Evolutionary conservation across 2,888 invertebrate species (phyloP), one percentile per base, ranked within the genome.

Genomic region (Acrocera orbiculus): DNA sequence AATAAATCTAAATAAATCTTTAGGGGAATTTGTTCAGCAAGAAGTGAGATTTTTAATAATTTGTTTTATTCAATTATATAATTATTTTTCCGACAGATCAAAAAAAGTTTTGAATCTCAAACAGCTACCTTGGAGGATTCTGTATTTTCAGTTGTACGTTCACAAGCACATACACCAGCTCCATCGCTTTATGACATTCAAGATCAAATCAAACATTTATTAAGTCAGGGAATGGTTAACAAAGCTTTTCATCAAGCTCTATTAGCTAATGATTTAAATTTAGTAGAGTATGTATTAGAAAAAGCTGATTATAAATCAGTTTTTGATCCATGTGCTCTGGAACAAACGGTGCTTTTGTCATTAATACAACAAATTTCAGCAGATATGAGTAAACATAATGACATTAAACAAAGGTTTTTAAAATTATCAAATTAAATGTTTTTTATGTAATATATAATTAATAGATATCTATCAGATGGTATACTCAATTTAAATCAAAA

Each of bases 301-400:
- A 70, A 73, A 40, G 83, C 86, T 14, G 80, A 86, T 51, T 80
- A 83, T 1, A 67, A 70, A 35, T 67, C 67, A 40, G 78, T 90
- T 40, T 86, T 93, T 61, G 69, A 70, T 7, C 69, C 73, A 11
- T 85, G 83, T 49, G 67, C 72, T 16, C 69, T 92, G 37, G 76
- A 78, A 44, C 92, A 92, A 57, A 83, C 82, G 47, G 87, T 92
- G 37, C 66, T 95, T 42, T 66, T 96, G 32, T 89, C 93, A 4
- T 70, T 96, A 17, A 82, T 96, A 47, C 92, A 95, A 53, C 95
- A 95, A 58, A 71, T 93, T 14, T 82, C 89, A 13, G 81, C 86
- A 0, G 92, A 93, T 52, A 72, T 95, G 63, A 68, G 70, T 41
- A 74, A 77, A 42, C 77, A 87, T 47, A 85, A 86, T 9, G 81